Evolutionary conservation across 2,113 vertebrate genomes (phyloP).

Genomic region (Lipophrys pholis): DNA sequence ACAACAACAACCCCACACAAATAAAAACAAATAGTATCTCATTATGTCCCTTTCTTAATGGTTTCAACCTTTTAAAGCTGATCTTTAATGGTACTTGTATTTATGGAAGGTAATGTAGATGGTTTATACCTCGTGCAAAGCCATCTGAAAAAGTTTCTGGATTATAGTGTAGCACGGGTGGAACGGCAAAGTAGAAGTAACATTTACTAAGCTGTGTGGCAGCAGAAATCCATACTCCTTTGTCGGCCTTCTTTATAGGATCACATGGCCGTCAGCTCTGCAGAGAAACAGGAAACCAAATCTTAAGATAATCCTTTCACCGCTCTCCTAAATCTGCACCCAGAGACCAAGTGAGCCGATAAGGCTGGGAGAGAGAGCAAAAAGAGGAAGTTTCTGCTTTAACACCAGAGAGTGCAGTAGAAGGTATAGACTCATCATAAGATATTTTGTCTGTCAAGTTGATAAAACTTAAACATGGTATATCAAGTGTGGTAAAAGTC

Average conservation of each 20-base stretch:
- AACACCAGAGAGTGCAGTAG: too few species aligned
- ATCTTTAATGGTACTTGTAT: neutral
- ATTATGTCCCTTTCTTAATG: slow-evolving; percentile 11
- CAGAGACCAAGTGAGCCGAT: slow-evolving; percentile 36
- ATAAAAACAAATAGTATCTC: neutral
- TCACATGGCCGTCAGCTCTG: slow-evolving; percentile 33
- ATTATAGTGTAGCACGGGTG: neutral
- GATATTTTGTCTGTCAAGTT: too few species aligned
- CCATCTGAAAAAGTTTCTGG: neutral
- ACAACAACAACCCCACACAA: neutral
- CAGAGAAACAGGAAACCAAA: slow-evolving; percentile 46
- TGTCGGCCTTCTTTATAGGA: slow-evolving; percentile 31
- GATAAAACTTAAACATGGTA: too few species aligned
- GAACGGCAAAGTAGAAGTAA: slow-evolving; percentile 8
- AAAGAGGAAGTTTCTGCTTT: neutral
- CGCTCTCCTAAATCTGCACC: slow-evolving; percentile 52
- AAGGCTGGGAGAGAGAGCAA: slow-evolving; percentile 3
- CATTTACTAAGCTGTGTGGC: slow-evolving; percentile 23
- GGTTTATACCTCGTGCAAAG: neutral
- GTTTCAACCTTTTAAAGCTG: neutral
- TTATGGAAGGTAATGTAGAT: neutral
- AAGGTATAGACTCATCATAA: too few species aligned
- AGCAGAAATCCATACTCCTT: slow-evolving; percentile 40
- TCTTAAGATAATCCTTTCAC: slow-evolving; percentile 62
- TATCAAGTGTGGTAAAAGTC: too few species aligned